Base-by-base conservation (phyloP, 2,888 invertebrate genomes). In the Drosophila macrothrix region DNA sequence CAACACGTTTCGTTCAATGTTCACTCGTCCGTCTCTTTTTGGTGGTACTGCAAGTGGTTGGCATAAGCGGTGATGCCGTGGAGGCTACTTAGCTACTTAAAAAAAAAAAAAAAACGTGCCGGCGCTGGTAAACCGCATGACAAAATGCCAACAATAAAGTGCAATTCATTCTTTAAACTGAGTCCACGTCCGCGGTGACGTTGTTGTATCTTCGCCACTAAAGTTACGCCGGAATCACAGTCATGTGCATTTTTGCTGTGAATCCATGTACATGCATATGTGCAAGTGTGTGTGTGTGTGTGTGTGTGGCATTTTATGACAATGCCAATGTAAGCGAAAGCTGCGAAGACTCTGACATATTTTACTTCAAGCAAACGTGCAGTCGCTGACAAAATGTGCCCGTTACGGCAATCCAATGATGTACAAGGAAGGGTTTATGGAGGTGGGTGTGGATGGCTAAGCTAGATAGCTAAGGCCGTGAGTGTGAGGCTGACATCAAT, bases 81-180 rank as follows among this genome's bases (percentile, higher is more conserved):
- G 49, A 56, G 76, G 79, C 82, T 82, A 82, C 76, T 88, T 78
- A 80, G 76, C 81, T 63, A 84, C 73, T 90, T 73, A 35, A 16
- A 25, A 84, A 87, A 74, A 29, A 5, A 73, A 58, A 46, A 56
- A 69, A 71, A 61, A 84, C 87, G 84, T 86, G 84, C 71, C 68
- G 22, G 39, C 33, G 33, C n/a, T 10, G 31, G 43, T 58, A 55
- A 55, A 33, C 41, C 72, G 58, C 73, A 80, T 78, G 85, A 85
- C 71, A 90, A 80, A 86, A 90, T 82, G 75, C 77, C 89, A 70
- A 72, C 82, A 86, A 88, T 84, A 86, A 90, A 86, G 74, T 84
- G 90, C 86, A 90, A 86, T 90, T 90, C 86, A 86, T 86, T 90
- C 67, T 74, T 73, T 82, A 84, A 90, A 79, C 86, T 65, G 81